These are phyloP conservation scores for Nycteola revayana DNA, from an alignment of 2,888 invertebrate species.

Conservation along the genomic window DNA sequence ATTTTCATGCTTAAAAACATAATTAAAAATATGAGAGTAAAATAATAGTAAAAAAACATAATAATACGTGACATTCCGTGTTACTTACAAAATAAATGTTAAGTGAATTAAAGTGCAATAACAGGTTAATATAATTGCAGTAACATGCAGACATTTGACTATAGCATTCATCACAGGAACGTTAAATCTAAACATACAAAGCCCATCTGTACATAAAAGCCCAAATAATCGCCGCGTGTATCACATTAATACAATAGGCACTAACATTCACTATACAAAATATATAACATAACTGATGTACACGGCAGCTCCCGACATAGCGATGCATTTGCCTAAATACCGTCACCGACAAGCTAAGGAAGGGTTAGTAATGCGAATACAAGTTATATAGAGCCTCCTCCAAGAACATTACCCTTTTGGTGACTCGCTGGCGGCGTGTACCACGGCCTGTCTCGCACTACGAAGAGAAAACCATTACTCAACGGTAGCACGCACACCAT, in stretches of 20 bases:
- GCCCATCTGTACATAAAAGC: slow-evolving; percentile 44
- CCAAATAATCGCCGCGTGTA: slow-evolving; percentile 24
- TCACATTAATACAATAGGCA: background rate
- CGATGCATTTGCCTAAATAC: slow-evolving; percentile 67
- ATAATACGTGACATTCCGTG: too few relatives aligned
- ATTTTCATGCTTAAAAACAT: slow-evolving; percentile 11
- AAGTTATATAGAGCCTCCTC: slow-evolving; percentile 57
- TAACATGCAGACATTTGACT: slow-evolving; percentile 37
- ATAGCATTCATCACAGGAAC: slow-evolving; percentile 31
- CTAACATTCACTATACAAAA: slow-evolving; percentile 7
- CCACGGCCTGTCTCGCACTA: slow-evolving; percentile 67
- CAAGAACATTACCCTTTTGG: slow-evolving; percentile 75
- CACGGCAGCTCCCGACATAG: slow-evolving; percentile 63
- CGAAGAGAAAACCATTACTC: slow-evolving; percentile 75
- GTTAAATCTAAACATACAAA: slow-evolving; percentile 21
- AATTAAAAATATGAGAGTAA: too few relatives aligned
- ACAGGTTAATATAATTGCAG: slow-evolving; percentile 3
- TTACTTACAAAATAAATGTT: too few relatives aligned
- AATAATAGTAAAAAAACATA: too few relatives aligned
- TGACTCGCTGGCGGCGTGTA: slow-evolving; percentile 73
- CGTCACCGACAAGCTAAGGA: slow-evolving; percentile 59
- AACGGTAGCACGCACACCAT: slow-evolving; percentile 65
- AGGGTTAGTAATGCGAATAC: slow-evolving; percentile 63
- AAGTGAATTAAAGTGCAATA: background rate
- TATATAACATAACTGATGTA: slow-evolving; percentile 18